Evolutionary conservation across 1,140 invertebrate genomes (phyloP).

Genomic region (Plodia interpunctella): DNA sequence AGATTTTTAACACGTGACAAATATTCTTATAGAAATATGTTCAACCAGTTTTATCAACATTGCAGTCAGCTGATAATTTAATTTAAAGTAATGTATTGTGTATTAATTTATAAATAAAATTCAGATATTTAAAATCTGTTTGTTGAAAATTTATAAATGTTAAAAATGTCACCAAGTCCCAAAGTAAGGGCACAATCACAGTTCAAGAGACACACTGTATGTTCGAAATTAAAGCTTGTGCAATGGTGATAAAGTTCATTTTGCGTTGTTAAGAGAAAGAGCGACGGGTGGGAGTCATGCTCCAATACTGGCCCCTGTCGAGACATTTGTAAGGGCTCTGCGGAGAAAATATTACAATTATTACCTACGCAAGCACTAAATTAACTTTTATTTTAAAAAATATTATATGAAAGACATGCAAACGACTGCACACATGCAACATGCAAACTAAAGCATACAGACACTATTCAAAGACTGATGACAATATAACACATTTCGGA

Average conservation of each 20-base stretch:
- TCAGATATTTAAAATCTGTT: too few relatives aligned
- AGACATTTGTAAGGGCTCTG: conserved; percentile 53
- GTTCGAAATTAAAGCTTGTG: conserved; percentile 23
- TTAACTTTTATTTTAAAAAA: too few relatives aligned
- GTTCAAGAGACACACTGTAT: conserved; percentile 21
- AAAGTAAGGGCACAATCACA: conserved; percentile 16
- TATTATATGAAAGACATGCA: too few relatives aligned
- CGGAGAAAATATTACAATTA: not conserved
- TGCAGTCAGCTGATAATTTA: not conserved
- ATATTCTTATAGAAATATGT: not conserved
- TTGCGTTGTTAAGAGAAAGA: conserved; percentile 39
- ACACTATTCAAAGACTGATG: too few relatives aligned
- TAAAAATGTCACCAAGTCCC: conserved; percentile 14
- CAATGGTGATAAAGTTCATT: conserved; percentile 9
- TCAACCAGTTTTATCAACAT: not conserved
- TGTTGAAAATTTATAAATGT: not conserved
- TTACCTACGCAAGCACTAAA: not conserved
- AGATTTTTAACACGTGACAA: not conserved
- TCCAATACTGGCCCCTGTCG: conserved; percentile 50
- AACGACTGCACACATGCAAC: too few relatives aligned
- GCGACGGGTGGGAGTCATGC: conserved; percentile 40
- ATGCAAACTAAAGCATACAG: too few relatives aligned
- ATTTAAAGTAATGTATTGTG: too few relatives aligned
- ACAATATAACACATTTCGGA: too few relatives aligned
- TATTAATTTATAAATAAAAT: not conserved